Evolutionary conservation across 2,113 vertebrate genomes (phyloP).

Genomic region (Rhineura floridana): DNA sequence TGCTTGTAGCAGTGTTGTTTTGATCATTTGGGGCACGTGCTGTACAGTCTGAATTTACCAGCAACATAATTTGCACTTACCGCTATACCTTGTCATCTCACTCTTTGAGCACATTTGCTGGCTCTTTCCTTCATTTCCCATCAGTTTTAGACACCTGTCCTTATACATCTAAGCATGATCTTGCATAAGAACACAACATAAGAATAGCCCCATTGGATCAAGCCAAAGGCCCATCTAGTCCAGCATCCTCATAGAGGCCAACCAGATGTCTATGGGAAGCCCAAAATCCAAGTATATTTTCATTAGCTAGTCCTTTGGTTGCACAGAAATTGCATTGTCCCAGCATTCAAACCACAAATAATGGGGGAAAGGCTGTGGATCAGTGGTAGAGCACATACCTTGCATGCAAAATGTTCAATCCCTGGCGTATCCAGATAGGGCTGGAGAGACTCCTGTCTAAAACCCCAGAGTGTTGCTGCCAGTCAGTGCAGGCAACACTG

Average conservation of each 20-base stretch:
- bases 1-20: neutral
- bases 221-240: too few relatives aligned
- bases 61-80: neutral
- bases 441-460: too few relatives aligned
- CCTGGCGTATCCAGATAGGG: too few relatives aligned
- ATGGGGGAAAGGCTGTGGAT: too few relatives aligned
- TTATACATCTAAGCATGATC: neutral
- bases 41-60: neutral
- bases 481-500: too few relatives aligned
- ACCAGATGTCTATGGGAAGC: too few relatives aligned
- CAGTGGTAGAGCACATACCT: too few relatives aligned
- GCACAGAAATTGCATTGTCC: neutral
- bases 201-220: too few relatives aligned
- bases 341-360: neutral
- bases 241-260: too few relatives aligned
- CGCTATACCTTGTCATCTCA: neutral
- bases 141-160: conserved; percentile 37
- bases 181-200: neutral
- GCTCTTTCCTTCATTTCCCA: neutral
- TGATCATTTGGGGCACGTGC: conserved; percentile 5
- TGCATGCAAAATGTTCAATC: too few relatives aligned
- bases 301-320: neutral
- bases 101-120: neutral
- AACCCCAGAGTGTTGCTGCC: too few relatives aligned
- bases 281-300: neutral